Evolutionary conservation across 2,113 vertebrate species (phyloP).

Genomic region (Platycercus adscitus): DNA sequence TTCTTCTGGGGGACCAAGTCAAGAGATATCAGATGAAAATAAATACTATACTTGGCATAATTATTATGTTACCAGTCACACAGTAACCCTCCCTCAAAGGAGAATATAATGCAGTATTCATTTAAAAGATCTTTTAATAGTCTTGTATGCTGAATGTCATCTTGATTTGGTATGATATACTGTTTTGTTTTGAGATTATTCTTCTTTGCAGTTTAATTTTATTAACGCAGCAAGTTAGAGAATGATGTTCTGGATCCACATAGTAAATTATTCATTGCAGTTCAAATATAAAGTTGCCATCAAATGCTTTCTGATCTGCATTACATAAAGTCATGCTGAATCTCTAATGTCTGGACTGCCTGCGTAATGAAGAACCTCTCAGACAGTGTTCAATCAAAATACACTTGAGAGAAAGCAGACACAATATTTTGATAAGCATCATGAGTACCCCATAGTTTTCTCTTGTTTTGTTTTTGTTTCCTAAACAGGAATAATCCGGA

Average conservation of each 20-base stretch:
- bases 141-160: slow-evolving; percentile 15
- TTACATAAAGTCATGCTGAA: slow-evolving; percentile 52
- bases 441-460: neutral
- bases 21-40: neutral
- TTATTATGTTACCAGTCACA: neutral
- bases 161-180: slow-evolving; percentile 46
- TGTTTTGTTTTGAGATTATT: slow-evolving; percentile 42
- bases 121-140: slow-evolving; percentile 37
- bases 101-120: neutral
- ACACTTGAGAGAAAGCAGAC: slow-evolving; percentile 51
- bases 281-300: slow-evolving; percentile 70
- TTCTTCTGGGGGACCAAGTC: neutral
- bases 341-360: slow-evolving; percentile 53
- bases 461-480: neutral
- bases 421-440: slow-evolving; percentile 42
- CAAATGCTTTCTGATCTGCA: slow-evolving; percentile 66
- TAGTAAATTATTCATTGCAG: slow-evolving; percentile 70
- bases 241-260: slow-evolving; percentile 48
- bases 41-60: neutral
- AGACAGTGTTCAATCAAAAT: slow-evolving; percentile 61
- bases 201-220: slow-evolving; percentile 57
- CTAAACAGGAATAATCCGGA: neutral
- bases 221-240: slow-evolving; percentile 49
- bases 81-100: neutral
- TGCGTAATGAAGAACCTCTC: slow-evolving; percentile 59